These are phyloP conservation scores for Helogale parvula DNA, from an alignment of 2,113 vertebrate genomes.

Conservation along the genomic window DNA sequence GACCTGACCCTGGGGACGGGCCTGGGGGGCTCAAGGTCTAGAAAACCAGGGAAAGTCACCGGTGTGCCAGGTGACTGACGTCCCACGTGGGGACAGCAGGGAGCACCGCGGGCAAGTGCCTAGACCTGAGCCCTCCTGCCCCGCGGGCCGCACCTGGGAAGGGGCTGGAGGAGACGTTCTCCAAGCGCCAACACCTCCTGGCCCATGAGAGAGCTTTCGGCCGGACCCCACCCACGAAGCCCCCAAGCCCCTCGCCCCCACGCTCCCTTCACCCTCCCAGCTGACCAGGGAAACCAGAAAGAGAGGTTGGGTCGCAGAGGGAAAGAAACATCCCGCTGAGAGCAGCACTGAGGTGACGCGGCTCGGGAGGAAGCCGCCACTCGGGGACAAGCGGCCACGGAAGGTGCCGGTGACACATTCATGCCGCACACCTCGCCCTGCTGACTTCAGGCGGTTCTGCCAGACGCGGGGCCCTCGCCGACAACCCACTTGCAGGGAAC, in stretches of 20 bases:
- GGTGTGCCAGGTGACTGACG: accelerated
- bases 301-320: accelerated
- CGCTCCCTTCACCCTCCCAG: accelerated
- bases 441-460: accelerated
- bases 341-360: not conserved
- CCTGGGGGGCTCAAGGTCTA: not conserved
- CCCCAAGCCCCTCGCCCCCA: accelerated
- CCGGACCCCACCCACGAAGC: not conserved
- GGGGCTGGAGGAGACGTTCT: not conserved
- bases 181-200: not conserved
- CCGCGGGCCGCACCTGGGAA: accelerated
- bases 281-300: not conserved
- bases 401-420: not conserved
- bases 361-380: not conserved
- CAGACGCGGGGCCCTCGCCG: not conserved
- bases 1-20: too few species aligned
- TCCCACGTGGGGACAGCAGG: accelerated
- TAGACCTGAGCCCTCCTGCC: not conserved
- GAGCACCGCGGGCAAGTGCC: accelerated
- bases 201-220: not conserved
- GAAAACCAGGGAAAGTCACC: not conserved
- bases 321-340: not conserved
- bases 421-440: not conserved
- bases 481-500: not conserved
- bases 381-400: not conserved